Percentiles rank a stretch among this genome's conserved stretches.
These are phyloP conservation scores for Panthera uncia DNA, from an alignment of 2,113 vertebrate genomes.

Conservation along the genomic window DNA sequence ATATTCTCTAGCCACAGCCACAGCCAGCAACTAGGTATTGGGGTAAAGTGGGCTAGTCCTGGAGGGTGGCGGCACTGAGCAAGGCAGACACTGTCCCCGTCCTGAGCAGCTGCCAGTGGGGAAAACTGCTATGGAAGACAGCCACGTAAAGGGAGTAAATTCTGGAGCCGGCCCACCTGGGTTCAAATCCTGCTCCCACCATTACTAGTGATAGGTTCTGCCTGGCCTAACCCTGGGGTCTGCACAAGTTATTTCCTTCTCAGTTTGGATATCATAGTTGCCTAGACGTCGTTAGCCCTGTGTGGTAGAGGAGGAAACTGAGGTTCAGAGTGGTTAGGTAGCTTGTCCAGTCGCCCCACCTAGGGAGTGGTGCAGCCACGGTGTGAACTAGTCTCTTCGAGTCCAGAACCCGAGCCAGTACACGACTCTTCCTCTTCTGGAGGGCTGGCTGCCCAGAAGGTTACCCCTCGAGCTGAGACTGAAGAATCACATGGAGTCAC, in stretches of 20 bases:
- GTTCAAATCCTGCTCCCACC: neutral
- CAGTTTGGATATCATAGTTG: neutral
- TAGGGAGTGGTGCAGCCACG: neutral
- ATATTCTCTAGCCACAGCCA: neutral
- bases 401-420: neutral
- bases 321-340: neutral
- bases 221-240: neutral
- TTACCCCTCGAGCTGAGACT: neutral
- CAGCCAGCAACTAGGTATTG: neutral
- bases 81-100: neutral
- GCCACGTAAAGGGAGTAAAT: neutral
- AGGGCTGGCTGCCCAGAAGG: neutral
- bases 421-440: neutral
- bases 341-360: neutral
- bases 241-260: neutral
- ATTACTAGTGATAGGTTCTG: neutral
- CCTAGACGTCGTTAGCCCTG: neutral
- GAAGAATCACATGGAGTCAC: neutral
- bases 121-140: neutral
- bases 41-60: neutral
- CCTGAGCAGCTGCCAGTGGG: neutral
- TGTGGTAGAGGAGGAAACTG: neutral
- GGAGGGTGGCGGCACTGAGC: neutral
- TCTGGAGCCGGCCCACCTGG: neutral
- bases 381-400: neutral